A percentile compares a stretch with the other conserved stretches of the same genome.
Evolutionary conservation across 1,140 invertebrate genomes (phyloP).

Genomic region (Brachionus calyciflorus): DNA sequence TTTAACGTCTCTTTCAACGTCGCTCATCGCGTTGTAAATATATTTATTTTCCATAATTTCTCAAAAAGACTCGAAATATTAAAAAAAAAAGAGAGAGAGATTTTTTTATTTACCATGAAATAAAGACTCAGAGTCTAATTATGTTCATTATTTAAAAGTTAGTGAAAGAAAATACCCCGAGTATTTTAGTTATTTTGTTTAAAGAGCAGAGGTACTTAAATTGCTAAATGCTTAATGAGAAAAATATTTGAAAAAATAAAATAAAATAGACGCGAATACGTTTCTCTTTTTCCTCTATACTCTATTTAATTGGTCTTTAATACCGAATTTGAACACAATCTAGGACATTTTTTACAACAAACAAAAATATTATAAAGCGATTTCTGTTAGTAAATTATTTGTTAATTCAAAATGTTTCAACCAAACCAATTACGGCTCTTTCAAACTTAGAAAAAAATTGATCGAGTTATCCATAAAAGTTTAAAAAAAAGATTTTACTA

Average conservation of each 20-base stretch:
- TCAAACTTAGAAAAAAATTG: too few species aligned
- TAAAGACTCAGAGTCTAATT: conserved; percentile 24
- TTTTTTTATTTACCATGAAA: conserved; percentile 42
- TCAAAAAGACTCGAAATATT: conserved; percentile 16
- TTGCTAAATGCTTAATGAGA: conserved; percentile 34
- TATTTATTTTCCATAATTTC: conserved; percentile 20
- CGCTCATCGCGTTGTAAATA: too few species aligned
- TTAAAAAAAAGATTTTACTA: too few species aligned
- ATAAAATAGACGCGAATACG: conserved; percentile 17
- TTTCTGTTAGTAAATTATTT: neutral
- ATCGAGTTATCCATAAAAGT: too few species aligned
- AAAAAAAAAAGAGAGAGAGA: neutral
- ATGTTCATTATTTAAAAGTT: conserved; percentile 15
- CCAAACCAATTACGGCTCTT: too few species aligned
- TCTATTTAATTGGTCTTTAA: conserved; percentile 4
- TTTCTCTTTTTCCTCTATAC: neutral
- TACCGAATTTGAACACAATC: neutral
- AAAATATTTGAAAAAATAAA: neutral
- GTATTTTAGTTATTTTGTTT: conserved; percentile 39
- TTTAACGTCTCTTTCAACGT: neutral
- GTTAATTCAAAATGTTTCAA: neutral
- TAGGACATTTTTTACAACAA: conserved; percentile 6
- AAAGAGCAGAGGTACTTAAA: conserved; percentile 41
- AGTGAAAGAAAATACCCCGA: conserved; percentile 11
- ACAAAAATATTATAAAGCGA: neutral